These are phyloP conservation scores for Lasioglossum figueresi DNA, from an alignment of 2,888 invertebrate genomes.

Conservation along the genomic window DNA sequence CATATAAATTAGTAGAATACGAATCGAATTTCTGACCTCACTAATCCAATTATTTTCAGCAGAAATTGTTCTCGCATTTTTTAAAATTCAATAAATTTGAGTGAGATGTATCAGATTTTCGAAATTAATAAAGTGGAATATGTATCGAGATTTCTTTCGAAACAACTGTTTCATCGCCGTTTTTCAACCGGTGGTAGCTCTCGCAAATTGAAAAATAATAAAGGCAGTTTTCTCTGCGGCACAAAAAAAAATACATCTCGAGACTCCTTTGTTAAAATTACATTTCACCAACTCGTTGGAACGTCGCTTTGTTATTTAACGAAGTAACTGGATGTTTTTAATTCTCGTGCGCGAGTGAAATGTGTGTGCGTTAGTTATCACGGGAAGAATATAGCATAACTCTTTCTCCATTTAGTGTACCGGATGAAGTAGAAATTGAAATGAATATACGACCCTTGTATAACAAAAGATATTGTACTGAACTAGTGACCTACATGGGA, in stretches of 20 bases:
- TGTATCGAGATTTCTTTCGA: not conserved
- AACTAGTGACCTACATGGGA: conserved; percentile 20
- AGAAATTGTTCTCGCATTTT: not conserved
- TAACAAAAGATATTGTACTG: not conserved
- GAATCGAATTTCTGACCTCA: not conserved
- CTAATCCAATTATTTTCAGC: no score
- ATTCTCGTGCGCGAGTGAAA: not conserved
- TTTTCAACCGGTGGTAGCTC: not conserved
- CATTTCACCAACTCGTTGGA: not conserved
- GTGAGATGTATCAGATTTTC: not conserved
- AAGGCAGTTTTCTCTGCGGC: not conserved
- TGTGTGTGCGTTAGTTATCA: not conserved
- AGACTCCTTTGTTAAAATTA: not conserved
- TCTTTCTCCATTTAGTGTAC: not conserved
- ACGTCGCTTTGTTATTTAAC: not conserved
- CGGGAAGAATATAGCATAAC: not conserved
- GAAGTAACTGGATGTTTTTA: not conserved
- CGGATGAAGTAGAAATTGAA: conserved; percentile 16
- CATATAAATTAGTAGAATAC: not conserved
- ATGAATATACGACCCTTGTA: conserved; percentile 10
- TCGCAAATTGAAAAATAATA: not conserved
- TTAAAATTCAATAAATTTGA: not conserved
- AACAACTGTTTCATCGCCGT: not conserved
- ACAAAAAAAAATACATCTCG: not conserved
- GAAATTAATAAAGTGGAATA: not conserved